Evolutionary conservation across 2,113 vertebrate genomes (phyloP), one percentile per base, ranked within the genome.

Genomic region (Baryphthengus martii): DNA sequence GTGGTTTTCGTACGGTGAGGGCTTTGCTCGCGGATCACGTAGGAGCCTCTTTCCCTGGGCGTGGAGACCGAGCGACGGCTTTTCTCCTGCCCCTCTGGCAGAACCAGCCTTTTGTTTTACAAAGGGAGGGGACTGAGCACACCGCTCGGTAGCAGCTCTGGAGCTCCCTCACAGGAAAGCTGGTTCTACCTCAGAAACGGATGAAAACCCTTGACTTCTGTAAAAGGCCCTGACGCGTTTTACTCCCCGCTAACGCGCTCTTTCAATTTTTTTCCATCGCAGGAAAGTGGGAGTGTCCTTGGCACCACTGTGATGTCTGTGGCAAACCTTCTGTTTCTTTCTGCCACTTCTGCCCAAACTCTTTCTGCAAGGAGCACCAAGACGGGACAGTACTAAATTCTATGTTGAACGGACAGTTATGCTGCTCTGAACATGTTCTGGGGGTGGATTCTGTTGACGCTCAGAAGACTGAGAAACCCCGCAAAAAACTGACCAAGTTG

Each of bases 211-310:
- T n/a, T n/a, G n/a, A n/a, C 42, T 52, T 56, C 23, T 66, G 58
- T 6, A 40, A 37, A 58, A 62, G 29, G 10, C 0, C 0, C 8
- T 63, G 55, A 19, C 1, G 0, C 6, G 3, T 86, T 94, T 75
- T 65, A 16, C 20, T 76, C 65, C 45, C 29, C 33, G 6, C 47
- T 96, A 44, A 97, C 19, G 47, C 20, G 1, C 26, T 23, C 8
- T 89, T 56, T 50, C n/a, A n/a, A n/a, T n/a, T n/a, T 5, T 67
- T 96, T 71, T 68, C 80, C 45, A 6, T 92, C 73, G 19, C 98
- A 99, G 99, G 99, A 8, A 99, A 99, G 83, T 99, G 99, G 99
- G 99, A 99, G 72, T 99, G 99, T 85, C 99, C 99, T 13, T 99
- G 99, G 99, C 99, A 99, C 77, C 99, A 99, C 97, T 99, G 99